A percentile compares a stretch with the other conserved stretches of the same genome.
Evolutionary conservation across 2,797 vertebrate species (phyloP).

Genomic region (Steatocranus sp.): DNA sequence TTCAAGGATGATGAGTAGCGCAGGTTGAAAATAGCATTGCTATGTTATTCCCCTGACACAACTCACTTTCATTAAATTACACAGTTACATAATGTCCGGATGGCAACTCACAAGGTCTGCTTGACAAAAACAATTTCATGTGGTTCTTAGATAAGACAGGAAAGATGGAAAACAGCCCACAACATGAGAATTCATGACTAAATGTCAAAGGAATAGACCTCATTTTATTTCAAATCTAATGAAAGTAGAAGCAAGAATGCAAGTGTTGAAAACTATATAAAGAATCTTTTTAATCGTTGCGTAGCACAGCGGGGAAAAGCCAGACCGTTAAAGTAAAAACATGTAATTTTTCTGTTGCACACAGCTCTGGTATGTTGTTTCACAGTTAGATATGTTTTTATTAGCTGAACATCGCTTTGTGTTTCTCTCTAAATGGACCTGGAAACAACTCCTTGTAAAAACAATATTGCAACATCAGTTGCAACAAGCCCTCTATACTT

Average conservation of each 20-base stretch:
- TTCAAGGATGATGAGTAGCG: background rate
- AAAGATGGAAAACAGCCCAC: slow-evolving; percentile 13
- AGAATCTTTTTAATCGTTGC: accelerated
- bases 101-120: slow-evolving; percentile 47
- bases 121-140: slow-evolving; percentile 49
- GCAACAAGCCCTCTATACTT: slow-evolving; percentile 50
- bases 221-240: background rate
- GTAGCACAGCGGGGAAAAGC: background rate
- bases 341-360: background rate
- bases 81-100: slow-evolving; percentile 45
- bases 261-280: background rate
- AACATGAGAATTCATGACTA: background rate
- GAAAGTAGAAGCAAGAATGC: background rate
- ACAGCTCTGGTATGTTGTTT: background rate
- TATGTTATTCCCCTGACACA: slow-evolving; percentile 17
- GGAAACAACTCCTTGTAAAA: slow-evolving; percentile 35
- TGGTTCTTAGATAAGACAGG: slow-evolving; percentile 28
- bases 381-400: background rate
- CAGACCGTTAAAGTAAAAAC: background rate
- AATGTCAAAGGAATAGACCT: background rate
- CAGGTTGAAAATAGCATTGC: slow-evolving; percentile 19
- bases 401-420: background rate
- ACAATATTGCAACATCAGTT: slow-evolving; percentile 54
- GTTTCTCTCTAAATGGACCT: background rate
- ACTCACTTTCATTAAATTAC: slow-evolving; percentile 47